A percentile compares a stretch with the other conserved stretches of the same genome.
These are phyloP conservation scores for Meliscaeva auricollis DNA, from an alignment of 2,888 invertebrate genomes.

Conservation along the genomic window DNA sequence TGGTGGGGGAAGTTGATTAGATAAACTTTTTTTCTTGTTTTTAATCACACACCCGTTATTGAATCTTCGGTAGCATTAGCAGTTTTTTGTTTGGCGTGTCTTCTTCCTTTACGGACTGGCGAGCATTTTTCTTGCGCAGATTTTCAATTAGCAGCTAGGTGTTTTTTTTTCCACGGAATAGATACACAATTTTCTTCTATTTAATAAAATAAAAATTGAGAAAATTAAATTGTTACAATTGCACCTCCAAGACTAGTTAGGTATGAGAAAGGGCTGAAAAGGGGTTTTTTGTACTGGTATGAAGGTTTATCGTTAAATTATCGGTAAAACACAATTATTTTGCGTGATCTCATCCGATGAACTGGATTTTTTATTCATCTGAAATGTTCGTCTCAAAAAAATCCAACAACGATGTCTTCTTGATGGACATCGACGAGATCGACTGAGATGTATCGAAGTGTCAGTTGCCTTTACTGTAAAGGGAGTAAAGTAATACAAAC, in stretches of 20 bases:
- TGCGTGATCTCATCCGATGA: constrained; percentile 40
- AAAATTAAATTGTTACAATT: constrained; percentile 67
- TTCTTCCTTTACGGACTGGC: constrained; percentile 63
- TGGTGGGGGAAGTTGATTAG: constrained; percentile 82
- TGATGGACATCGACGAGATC: constrained; percentile 35
- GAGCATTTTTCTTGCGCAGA: constrained; percentile 71
- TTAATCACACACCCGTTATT: constrained; percentile 84
- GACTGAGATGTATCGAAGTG: constrained; percentile 6
- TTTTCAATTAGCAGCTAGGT: constrained; percentile 63
- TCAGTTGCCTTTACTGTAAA: constrained; percentile 35
- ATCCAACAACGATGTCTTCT: constrained; percentile 17
- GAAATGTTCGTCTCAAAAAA: neutral
- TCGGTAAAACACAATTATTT: neutral
- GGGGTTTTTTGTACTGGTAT: neutral
- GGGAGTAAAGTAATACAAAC: constrained; percentile 59
- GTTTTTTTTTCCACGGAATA: constrained; percentile 21
- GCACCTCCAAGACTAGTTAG: constrained; percentile 27
- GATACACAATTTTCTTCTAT: constrained; percentile 47
- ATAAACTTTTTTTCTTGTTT: constrained; percentile 84
- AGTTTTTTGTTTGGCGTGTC: constrained; percentile 67
- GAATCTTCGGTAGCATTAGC: constrained; percentile 69
- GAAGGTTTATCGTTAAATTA: neutral
- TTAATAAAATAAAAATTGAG: constrained; percentile 20
- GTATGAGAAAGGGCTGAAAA: too few species aligned
- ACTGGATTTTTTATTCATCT: constrained; percentile 33